These are phyloP conservation scores for Ondatra zibethicus DNA, from an alignment of 2,113 vertebrate species.

Conservation along the genomic window DNA sequence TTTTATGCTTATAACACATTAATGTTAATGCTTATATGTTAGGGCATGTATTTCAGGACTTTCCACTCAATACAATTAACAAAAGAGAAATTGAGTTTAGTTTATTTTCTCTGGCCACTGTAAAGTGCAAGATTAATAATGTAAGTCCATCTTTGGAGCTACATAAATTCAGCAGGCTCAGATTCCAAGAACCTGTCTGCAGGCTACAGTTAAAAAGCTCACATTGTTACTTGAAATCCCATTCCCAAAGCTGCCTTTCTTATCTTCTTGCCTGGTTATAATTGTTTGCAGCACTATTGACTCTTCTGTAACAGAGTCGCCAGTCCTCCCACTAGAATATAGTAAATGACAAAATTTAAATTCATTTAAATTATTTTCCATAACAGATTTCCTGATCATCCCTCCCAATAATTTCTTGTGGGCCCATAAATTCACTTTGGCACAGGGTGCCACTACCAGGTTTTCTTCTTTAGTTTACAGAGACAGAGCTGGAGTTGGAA, in stretches of 20 bases:
- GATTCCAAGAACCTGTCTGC: background rate
- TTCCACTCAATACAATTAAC: background rate
- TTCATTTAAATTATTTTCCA: slow-evolving; percentile 10
- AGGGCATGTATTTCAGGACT: background rate
- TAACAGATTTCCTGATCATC: background rate
- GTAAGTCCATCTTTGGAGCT: background rate
- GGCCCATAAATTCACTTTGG: background rate
- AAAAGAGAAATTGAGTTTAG: slow-evolving; percentile 29
- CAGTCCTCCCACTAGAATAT: background rate
- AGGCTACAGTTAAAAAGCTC: background rate
- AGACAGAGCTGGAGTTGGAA: background rate
- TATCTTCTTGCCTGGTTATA: background rate
- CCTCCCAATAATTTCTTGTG: background rate
- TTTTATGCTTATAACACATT: background rate
- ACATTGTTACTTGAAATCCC: background rate
- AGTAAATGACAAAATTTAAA: background rate
- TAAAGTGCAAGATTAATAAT: background rate
- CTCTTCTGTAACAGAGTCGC: slow-evolving; percentile 32
- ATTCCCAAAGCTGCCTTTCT: background rate
- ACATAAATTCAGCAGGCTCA: background rate
- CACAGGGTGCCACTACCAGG: background rate
- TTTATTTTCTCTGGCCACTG: background rate
- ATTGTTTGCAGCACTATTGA: background rate
- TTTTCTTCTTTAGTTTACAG: background rate
- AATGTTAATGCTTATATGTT: background rate